Evolutionary conservation across 2,888 invertebrate genomes (phyloP).

Genomic region (Horisme vitalbata): DNA sequence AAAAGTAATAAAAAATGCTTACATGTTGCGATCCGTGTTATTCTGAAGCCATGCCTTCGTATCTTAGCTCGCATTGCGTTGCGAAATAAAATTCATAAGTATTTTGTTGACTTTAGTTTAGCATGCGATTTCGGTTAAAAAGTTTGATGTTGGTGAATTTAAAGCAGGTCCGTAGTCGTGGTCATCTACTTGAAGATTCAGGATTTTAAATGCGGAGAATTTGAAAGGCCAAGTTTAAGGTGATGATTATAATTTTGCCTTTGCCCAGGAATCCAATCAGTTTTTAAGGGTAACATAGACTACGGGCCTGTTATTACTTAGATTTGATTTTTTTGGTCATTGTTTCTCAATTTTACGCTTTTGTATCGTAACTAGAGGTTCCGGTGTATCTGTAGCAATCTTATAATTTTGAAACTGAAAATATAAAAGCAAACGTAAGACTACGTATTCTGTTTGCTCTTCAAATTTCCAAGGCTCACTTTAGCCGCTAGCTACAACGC

Average conservation of each 20-base stretch:
- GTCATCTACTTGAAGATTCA: no score
- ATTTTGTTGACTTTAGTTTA: constrained; percentile 37
- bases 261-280: no score
- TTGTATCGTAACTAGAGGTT: no score
- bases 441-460: no score
- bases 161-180: not conserved
- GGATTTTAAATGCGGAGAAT: no score
- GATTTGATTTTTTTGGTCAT: constrained; percentile 2
- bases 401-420: no score
- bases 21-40: constrained; percentile 69
- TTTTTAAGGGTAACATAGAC: not conserved
- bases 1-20: constrained; percentile 56
- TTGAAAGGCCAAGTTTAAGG: no score
- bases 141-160: constrained; percentile 27
- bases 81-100: constrained; percentile 34
- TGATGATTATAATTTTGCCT: no score
- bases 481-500: no score
- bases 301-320: not conserved
- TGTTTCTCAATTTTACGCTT: not conserved
- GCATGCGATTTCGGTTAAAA: constrained; percentile 54
- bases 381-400: no score
- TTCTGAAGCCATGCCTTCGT: constrained; percentile 78
- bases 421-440: no score
- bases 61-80: constrained; percentile 46
- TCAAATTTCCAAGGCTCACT: no score